These are phyloP conservation scores for Andrena praecox DNA, from an alignment of 2,888 invertebrate genomes.

Conservation along the genomic window DNA sequence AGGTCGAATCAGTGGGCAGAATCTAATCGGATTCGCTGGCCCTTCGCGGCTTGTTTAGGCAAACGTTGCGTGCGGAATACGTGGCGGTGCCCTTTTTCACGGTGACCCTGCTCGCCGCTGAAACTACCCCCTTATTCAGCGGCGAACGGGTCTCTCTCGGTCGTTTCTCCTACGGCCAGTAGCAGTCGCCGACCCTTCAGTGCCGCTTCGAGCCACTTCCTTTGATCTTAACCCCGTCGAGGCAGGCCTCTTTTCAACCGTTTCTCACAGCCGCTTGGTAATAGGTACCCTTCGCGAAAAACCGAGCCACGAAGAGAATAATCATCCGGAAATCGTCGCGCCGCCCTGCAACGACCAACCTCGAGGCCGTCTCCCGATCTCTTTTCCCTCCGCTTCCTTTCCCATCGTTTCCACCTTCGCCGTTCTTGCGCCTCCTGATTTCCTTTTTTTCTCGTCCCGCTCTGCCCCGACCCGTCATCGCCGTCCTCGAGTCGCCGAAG, in stretches of 20 bases:
- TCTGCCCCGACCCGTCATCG: constrained; percentile 36
- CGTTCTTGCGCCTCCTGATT: constrained; percentile 10
- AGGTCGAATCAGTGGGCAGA: constrained; percentile 56
- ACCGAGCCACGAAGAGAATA: constrained; percentile 74
- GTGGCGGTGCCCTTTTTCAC: constrained; percentile 51
- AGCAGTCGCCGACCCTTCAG: constrained; percentile 62
- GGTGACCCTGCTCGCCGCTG: constrained; percentile 33
- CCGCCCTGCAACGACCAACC: constrained; percentile 61
- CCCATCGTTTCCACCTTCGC: constrained; percentile 14
- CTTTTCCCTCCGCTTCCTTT: background rate
- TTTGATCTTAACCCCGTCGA: constrained; percentile 80
- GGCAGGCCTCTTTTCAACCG: constrained; percentile 76
- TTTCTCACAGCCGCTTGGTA: constrained; percentile 71
- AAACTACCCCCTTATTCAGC: constrained; percentile 24
- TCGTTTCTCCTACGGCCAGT: constrained; percentile 53
- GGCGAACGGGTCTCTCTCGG: constrained; percentile 37
- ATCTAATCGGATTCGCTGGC: constrained; percentile 64
- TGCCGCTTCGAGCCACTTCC: constrained; percentile 73
- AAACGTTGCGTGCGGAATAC: constrained; percentile 58
- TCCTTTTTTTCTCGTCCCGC: constrained; percentile 19
- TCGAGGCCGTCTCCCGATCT: constrained; percentile 64
- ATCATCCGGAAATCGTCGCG: constrained; percentile 74
- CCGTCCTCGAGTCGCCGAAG: constrained; percentile 47
- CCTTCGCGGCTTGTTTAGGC: constrained; percentile 50
- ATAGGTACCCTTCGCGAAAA: constrained; percentile 73